phyloP scores from a whole-genome alignment of 2,888 invertebrate genomes.

The Aphrophora alni region DNA sequence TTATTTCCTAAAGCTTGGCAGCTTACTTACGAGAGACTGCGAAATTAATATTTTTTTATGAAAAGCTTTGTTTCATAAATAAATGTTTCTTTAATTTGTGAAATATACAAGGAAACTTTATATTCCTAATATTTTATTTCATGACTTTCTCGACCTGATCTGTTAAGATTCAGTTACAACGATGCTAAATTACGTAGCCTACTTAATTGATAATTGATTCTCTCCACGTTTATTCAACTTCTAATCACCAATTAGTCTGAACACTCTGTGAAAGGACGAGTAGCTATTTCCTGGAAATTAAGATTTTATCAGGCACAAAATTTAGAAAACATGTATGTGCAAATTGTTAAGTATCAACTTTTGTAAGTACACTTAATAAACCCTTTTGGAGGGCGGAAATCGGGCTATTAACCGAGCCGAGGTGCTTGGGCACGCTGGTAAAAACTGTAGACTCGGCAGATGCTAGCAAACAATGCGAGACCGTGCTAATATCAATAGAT shows the following conservation, averaged over 20 bases:
- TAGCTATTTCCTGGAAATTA: not conserved
- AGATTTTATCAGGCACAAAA: not conserved
- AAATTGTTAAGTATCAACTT: not conserved
- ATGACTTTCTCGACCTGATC: no score
- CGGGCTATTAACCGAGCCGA: not conserved
- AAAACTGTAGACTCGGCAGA: not conserved
- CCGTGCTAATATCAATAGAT: slow-evolving; percentile 1
- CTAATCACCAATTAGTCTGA: not conserved
- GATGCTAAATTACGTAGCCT: no score
- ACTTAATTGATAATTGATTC: no score
- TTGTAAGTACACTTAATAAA: not conserved
- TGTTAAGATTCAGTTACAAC: not conserved
- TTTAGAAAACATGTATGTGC: not conserved
- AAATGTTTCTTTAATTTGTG: no score
- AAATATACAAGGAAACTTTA: no score
- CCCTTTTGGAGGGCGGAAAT: not conserved
- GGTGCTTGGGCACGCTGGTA: not conserved
- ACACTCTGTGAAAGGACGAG: not conserved
- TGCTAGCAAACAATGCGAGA: not conserved
- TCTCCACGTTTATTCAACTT: not conserved
- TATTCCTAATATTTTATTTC: no score
- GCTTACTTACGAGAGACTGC: no score
- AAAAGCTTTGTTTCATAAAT: no score
- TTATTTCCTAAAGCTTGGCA: no score
- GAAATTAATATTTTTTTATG: no score